Conservation (phyloP, 2,888 invertebrate species). For the Parthenolecanium corni region DNA sequence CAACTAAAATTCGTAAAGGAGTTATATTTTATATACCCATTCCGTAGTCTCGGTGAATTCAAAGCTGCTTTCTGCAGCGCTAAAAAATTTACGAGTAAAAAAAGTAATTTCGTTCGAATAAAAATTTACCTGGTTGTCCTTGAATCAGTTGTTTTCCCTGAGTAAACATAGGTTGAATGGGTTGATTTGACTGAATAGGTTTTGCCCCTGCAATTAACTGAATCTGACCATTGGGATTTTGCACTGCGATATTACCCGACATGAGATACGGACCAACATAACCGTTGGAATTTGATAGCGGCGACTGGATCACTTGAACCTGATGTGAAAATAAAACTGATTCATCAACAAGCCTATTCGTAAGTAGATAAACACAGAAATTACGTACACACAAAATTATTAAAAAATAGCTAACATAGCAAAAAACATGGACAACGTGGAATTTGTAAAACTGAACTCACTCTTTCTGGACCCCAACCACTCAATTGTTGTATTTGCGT, state of each 20-base stretch:
- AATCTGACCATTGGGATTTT: conserved; percentile 65
- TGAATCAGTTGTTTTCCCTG: conserved; percentile 44
- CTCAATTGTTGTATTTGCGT: conserved; percentile 39
- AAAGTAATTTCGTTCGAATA: no score
- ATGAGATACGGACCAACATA: conserved; percentile 52
- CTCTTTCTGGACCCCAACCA: conserved; percentile 57
- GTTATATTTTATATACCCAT: no score
- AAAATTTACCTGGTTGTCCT: conserved; percentile 39
- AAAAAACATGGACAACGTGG: background rate
- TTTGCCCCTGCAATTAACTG: conserved; percentile 68
- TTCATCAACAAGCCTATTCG: no score
- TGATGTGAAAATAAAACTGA: conserved; percentile 32
- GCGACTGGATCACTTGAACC: conserved; percentile 75
- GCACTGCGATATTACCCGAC: conserved; percentile 64
- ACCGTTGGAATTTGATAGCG: conserved; percentile 68
- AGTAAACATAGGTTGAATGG: conserved; percentile 69
- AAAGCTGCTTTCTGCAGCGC: no score
- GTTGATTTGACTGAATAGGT: conserved; percentile 64
- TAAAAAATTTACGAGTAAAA: no score
- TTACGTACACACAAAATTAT: no score
- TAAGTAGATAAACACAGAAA: no score
- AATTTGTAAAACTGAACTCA: conserved; percentile 26
- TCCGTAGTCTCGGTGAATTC: no score
- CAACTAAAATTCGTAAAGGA: no score
- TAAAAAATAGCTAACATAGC: no score